Evolutionary conservation across 2,888 invertebrate genomes (phyloP), one percentile per base, ranked within the genome.

Genomic region (Dexiosoma caninum): DNA sequence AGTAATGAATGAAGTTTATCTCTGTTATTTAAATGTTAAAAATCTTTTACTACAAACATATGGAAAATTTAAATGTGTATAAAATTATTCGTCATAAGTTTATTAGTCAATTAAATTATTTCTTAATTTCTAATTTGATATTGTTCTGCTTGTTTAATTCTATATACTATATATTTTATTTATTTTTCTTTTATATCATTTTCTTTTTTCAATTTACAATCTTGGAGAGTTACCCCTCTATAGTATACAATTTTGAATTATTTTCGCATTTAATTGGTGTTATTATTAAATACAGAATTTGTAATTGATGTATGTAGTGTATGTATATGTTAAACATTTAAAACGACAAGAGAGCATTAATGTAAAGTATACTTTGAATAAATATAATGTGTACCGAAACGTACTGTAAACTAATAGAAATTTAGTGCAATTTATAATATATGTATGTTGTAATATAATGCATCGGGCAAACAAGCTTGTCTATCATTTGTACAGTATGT

Each of bases 311-410:
- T 77, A 21, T 49, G 60, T 67, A 77, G 27, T 30, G 8, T 51
- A 27, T 2, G 2, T 51, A n/a, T 64, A 66, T 59, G 67, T 55
- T 66, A 64, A 55, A 53, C 64, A n/a, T n/a, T n/a, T n/a, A 57
- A 44, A 44, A 35, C 14, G 55, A 64, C 53, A 60, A 40, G 16
- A 40, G 59, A 77, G 21, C 23, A 70, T 14, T 27, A 55, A 64
- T 59, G 60, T 46, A 57, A 64, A 16, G 40, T 44, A 71, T 27
- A 70, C 62, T 51, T 57, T 27, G 30, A 78, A 69, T 66, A 82
- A 79, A 79, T 59, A 74, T 78, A 60, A 9, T 70, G 59, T 74
- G 81, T 74, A 78, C 70, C 37, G 64, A 72, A 81, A 74, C 59
- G 77, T 78, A 74, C 66, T 60, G 74, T 37, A 74, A 81, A 77